These are phyloP conservation scores for Aurelia coerulea DNA, from an alignment of 30 jellyfish, hydroid and myxozoan genomes.

Conservation along the genomic window DNA sequence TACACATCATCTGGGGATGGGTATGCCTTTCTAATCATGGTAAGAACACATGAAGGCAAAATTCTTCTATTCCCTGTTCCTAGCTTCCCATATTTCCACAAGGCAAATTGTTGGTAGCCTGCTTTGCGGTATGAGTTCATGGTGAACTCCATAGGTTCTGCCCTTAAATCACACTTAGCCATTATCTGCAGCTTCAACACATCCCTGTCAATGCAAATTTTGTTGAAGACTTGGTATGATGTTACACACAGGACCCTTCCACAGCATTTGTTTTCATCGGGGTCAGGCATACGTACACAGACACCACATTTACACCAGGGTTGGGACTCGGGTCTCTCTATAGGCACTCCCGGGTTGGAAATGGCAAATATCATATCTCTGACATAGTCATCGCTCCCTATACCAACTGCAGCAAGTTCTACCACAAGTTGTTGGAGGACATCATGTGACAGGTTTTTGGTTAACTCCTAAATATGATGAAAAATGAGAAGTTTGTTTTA, in stretches of 20 bases:
- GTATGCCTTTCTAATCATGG: constrained; percentile 8
- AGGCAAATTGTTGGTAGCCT: constrained; percentile 34
- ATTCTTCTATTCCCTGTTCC: constrained; percentile 33
- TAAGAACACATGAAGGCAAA: constrained; percentile 35
- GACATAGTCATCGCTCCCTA: neutral
- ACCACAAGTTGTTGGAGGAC: neutral
- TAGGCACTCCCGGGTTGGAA: constrained; percentile 6
- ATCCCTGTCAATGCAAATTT: constrained; percentile 17
- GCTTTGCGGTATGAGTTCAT: constrained; percentile 13
- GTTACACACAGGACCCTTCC: constrained; percentile 3
- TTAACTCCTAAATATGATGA: neutral
- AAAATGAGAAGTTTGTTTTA: neutral
- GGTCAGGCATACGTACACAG: constrained; percentile 5
- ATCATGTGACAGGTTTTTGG: neutral
- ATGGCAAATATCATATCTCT: neutral
- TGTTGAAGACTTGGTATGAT: constrained; percentile 13
- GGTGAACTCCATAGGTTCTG: constrained; percentile 25
- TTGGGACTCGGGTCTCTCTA: neutral
- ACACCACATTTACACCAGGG: constrained; percentile 56
- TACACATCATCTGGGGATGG: constrained; percentile 9
- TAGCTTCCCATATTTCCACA: constrained; percentile 37
- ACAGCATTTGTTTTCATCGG: constrained; percentile 29
- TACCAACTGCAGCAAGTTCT: neutral
- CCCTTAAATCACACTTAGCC: constrained; percentile 27
- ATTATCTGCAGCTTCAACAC: neutral